A percentile compares a stretch with the other conserved stretches of the same genome.
phyloP scores from a whole-genome alignment of 1,140 invertebrate genomes.

The Chelonus insularis region DNA sequence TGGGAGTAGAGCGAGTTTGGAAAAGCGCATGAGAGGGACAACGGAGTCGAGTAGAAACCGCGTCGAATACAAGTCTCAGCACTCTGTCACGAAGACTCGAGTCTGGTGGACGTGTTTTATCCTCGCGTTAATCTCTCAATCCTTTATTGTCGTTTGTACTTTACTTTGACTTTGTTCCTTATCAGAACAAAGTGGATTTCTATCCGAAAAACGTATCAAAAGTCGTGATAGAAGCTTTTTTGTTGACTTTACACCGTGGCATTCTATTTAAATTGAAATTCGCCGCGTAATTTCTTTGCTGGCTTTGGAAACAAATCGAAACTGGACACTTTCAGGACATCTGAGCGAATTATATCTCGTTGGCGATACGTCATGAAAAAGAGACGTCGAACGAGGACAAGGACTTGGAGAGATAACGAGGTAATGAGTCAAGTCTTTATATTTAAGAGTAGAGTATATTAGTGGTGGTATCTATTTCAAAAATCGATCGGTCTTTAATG shows the following conservation, averaged over 20 bases:
- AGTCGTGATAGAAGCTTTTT: no score
- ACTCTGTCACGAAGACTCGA: conserved; percentile 45
- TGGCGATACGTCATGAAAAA: no score
- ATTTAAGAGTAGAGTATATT: no score
- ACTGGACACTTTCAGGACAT: no score
- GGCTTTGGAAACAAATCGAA: no score
- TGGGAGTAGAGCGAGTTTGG: conserved; percentile 11
- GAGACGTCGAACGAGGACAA: not conserved
- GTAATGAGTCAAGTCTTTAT: not conserved
- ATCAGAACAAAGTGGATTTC: not conserved
- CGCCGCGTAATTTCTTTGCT: no score
- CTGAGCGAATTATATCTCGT: no score
- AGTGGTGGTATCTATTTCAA: no score
- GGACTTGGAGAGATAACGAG: conserved; percentile 1
- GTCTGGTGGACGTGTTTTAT: conserved; percentile 41
- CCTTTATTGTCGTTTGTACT: not conserved
- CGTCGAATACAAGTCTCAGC: conserved; percentile 35
- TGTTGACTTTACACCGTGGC: no score
- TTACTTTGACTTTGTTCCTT: not conserved
- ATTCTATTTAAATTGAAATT: no score
- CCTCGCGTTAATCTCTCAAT: not conserved
- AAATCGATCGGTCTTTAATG: no score
- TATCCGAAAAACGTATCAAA: no score
- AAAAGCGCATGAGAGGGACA: conserved; percentile 21
- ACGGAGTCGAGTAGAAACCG: conserved; percentile 23